These are phyloP conservation scores for Phengaris arion DNA, from an alignment of 2,888 invertebrate species.

Conservation along the genomic window DNA sequence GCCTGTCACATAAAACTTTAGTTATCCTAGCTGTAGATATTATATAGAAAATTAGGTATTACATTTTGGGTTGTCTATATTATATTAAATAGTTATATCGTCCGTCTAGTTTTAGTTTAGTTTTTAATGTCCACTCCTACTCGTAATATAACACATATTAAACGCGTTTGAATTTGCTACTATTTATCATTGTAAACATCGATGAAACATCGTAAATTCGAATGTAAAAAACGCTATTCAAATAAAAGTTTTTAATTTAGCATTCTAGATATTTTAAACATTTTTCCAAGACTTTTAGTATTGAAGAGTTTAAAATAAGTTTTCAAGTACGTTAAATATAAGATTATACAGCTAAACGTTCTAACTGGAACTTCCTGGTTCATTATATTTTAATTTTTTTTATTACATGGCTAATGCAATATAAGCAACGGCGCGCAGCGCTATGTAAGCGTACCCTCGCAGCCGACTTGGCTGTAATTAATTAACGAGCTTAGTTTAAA, in stretches of 20 bases:
- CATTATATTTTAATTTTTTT: constrained; percentile 31
- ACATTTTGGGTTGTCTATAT: too few relatives aligned
- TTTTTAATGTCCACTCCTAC: not conserved
- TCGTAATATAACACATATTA: not conserved
- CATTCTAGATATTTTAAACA: not conserved
- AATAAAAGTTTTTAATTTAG: constrained; percentile 3
- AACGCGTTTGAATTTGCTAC: not conserved
- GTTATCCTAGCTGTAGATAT: too few relatives aligned
- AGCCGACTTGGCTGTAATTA: constrained; percentile 79
- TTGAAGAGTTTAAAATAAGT: not conserved
- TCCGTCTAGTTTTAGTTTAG: too few relatives aligned
- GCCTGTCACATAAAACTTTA: too few relatives aligned
- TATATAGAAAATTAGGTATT: too few relatives aligned
- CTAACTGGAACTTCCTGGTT: not conserved
- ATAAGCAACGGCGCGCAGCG: constrained; percentile 66
- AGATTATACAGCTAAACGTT: constrained; percentile 18
- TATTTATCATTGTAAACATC: too few relatives aligned
- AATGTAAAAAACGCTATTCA: not conserved
- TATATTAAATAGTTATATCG: too few relatives aligned
- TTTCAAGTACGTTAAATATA: not conserved
- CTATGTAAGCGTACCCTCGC: constrained; percentile 70
- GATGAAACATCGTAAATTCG: not conserved
- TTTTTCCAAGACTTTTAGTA: not conserved
- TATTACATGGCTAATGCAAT: constrained; percentile 55
- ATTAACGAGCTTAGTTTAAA: constrained; percentile 81